A percentile compares a stretch with the other conserved stretches of the same genome.
These are phyloP conservation scores for Xestia xanthographa DNA, from an alignment of 2,888 invertebrate species.

Conservation along the genomic window DNA sequence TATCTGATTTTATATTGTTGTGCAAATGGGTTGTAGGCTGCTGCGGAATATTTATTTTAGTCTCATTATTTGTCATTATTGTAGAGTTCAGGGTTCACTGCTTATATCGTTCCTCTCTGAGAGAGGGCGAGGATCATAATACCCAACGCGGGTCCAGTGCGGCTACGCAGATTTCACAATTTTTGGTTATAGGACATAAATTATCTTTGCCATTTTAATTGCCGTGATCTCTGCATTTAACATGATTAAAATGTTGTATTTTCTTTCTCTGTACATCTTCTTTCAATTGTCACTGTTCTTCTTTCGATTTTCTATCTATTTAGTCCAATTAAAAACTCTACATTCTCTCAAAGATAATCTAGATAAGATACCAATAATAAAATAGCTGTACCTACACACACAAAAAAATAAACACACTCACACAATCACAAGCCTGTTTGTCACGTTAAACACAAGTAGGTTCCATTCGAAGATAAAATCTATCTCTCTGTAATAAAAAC, in stretches of 20 bases:
- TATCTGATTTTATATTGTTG: slow-evolving; percentile 65
- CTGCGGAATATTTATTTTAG: slow-evolving; percentile 3
- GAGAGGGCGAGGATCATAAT: background rate
- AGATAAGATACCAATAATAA: slow-evolving; percentile 8
- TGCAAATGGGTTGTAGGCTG: slow-evolving; percentile 31
- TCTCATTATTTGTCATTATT: background rate
- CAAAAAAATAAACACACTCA: background rate
- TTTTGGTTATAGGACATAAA: background rate
- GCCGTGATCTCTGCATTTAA: background rate
- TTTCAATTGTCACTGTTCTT: background rate
- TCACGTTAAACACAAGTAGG: slow-evolving; percentile 24
- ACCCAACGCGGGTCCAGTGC: background rate
- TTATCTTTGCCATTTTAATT: background rate
- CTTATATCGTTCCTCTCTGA: background rate
- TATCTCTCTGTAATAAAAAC: slow-evolving; percentile 53
- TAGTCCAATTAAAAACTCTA: background rate
- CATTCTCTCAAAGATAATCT: background rate
- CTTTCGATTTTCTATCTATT: background rate
- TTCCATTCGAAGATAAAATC: slow-evolving; percentile 40
- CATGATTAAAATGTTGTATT: background rate
- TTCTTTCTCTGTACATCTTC: background rate
- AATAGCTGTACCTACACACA: background rate
- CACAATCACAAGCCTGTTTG: slow-evolving; percentile 21
- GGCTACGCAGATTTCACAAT: background rate
- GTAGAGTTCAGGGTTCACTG: background rate